phyloP scores from a whole-genome alignment of 2,113 vertebrate species.

The Ibidorhyncha struthersii region DNA sequence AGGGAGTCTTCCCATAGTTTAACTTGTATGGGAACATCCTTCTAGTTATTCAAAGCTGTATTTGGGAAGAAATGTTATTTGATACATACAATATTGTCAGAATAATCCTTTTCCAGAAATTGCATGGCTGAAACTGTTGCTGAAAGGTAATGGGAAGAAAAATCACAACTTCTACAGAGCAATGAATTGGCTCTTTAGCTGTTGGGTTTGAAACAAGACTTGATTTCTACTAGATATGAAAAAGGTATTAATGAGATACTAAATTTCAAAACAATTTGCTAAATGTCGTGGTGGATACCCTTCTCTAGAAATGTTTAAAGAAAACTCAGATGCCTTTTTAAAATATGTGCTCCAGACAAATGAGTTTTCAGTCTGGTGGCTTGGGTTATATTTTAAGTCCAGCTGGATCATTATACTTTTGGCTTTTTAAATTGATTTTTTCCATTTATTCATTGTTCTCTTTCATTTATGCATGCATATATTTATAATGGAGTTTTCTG shows the following conservation, averaged over 20 bases:
- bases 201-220: not conserved
- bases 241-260: not conserved
- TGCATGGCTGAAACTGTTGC: not conserved
- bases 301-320: not conserved
- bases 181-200: not conserved
- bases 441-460: not conserved
- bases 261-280: not conserved
- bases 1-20: not conserved
- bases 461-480: not conserved
- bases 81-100: rapidly evolving
- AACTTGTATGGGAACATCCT: not conserved
- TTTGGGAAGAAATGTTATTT: not conserved
- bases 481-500: not conserved
- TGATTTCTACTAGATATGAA: not conserved
- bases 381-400: not conserved
- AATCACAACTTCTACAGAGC: not conserved
- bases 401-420: not conserved
- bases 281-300: not conserved
- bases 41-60: not conserved
- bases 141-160: not conserved
- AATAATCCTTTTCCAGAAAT: not conserved
- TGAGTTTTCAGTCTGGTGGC: not conserved
- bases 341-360: not conserved
- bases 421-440: not conserved
- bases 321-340: not conserved